phyloP scores from a whole-genome alignment of 2,113 vertebrate species.

The Stomatorhinus ivindoensis region DNA sequence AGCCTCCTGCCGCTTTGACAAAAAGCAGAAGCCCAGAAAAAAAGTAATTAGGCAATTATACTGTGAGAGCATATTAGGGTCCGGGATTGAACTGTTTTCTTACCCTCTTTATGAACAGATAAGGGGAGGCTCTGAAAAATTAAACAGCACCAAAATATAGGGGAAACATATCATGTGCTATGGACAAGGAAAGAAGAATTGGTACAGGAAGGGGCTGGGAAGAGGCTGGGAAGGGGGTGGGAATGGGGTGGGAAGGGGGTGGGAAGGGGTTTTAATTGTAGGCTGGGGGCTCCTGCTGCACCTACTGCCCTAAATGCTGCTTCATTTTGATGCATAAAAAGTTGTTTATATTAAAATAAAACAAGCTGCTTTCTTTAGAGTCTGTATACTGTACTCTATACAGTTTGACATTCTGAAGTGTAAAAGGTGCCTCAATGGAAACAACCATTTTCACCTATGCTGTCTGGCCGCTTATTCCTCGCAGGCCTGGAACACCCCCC shows the following conservation, averaged over 20 bases:
- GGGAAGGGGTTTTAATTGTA: background rate
- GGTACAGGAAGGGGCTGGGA: slow-evolving; percentile 11
- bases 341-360: background rate
- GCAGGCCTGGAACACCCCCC: background rate
- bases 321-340: background rate
- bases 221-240: background rate
- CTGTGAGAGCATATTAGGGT: slow-evolving; percentile 49
- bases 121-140: slow-evolving; percentile 46
- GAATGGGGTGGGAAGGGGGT: background rate
- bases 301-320: background rate
- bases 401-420: background rate
- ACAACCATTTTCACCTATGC: background rate
- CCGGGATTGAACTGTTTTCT: slow-evolving; percentile 57
- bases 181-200: slow-evolving; percentile 37
- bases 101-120: slow-evolving; percentile 53
- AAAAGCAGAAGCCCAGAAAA: slow-evolving; percentile 61
- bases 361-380: background rate
- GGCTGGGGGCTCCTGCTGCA: background rate
- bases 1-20: slow-evolving; percentile 56
- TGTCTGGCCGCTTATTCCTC: background rate
- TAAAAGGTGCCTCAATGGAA: background rate
- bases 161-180: background rate
- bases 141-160: slow-evolving; percentile 29
- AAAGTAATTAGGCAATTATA: slow-evolving; percentile 71
- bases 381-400: background rate